Base-by-base conservation (phyloP, 2,888 invertebrate genomes). In the Protula sp. region DNA sequence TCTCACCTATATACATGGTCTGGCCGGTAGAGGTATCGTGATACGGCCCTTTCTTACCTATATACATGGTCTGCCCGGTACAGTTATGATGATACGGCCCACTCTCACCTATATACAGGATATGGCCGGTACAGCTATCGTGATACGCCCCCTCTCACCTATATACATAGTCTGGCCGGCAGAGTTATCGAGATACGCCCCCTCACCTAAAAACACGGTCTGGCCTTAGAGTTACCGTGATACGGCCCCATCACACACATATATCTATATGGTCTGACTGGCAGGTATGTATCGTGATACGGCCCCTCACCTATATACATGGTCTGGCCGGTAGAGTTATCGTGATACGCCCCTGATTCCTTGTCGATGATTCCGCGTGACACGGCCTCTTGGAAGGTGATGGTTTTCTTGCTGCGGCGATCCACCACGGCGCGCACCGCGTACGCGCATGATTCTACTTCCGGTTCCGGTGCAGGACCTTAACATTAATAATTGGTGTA, bases 361-460 rank as follows among this genome's bases (percentile, higher is more conserved):
- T 65, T 67, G 58, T 74, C 70, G 30, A 79, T 66, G n/a, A 78
- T 62, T 0, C 73, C 64, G 68, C 72, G 3, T 58, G 47, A 27
- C 2, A 69, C 62, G 1, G 69, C 69, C 45, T 69, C 65, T 14
- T 61, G 59, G 60, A 69, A 69, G 1, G 68, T 61, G 26, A 69
- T 56, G 19, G 57, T 64, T 51, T 55, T 64, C 62, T 74, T 74
- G 14, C 47, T 59, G 30, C 62, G 64, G 59, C 72, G 70, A 59
- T 79, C 76, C 1, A 77, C 73, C 1, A 79, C 78, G 1, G 74
- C 74, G 47, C 75, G 72, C 2, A 80, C 76, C 2, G 76, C 75
- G 61, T 79, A 80, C 2, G 76, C 74, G 61, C 75, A 78, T 2
- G 71, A 70, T 5, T 73, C 71, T 2, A 68, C 69, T 27, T 70